Evolutionary conservation across 2,888 invertebrate species (phyloP), one percentile per base, ranked within the genome.

Genomic region (Diplazon laetatorius): DNA sequence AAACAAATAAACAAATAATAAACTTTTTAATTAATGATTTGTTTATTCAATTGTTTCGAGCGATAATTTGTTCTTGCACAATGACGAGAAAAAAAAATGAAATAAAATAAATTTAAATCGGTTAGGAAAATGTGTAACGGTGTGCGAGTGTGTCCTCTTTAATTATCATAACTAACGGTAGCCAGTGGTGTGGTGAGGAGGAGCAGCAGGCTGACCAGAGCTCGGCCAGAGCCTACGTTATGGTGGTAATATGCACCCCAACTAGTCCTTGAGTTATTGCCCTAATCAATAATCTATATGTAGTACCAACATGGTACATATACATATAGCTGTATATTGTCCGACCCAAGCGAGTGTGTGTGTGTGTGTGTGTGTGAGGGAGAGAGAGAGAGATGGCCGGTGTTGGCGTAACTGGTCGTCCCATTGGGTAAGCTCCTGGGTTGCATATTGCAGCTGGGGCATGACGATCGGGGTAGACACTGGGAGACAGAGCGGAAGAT

Each of bases 201-300:
- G 55, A 63, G 69, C 62, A 68, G 71, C 62, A 72, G 75, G 52
- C 70, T 70, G 77, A 75, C 78, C 78, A 80, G 72, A 52, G 68
- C 62, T 60, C 60, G 66, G 59, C 68, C 71, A 76, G 76, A 73
- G 76, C 76, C 82, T 84, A 77, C 83, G 86, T 87, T 87, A 89
- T 88, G 89, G 87, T 86, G 89, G 88, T 89, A 90, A 90, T 90
- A 89, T 89, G 89, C 89, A 89, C 87, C 89, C 89, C 89, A 85
- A 88, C 89, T 88, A 90, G 90, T 90, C 89, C 90, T 90, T 90
- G 90, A 90, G 89, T 90, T 90, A 90, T 90, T 89, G 88, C 90
- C 37, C 89, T 89, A 90, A 90, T 90, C 90, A 90, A 90, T 90
- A 90, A 90, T 90, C 90, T 90, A 90, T 90, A 90, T 89, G 88